phyloP scores from a whole-genome alignment of 2,797 vertebrate genomes.

The Spondyliosoma cantharus region DNA sequence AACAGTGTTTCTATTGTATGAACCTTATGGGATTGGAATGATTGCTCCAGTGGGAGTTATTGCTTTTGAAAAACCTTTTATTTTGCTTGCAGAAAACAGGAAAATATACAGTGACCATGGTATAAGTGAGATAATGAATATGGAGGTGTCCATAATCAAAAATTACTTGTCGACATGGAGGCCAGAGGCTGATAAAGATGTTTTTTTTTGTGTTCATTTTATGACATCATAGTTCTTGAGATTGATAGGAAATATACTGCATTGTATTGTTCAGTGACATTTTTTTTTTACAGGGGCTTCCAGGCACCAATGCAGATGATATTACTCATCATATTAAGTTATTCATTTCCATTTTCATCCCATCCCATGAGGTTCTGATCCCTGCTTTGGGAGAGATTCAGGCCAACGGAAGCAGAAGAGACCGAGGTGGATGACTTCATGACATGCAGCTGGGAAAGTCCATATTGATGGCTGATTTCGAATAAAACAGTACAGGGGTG shows the following conservation, averaged over 20 bases:
- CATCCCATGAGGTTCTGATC: conserved; percentile 5
- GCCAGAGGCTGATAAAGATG: too few species aligned
- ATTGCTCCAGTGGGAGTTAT: too few species aligned
- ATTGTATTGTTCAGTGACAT: background rate
- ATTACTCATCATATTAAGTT: conserved; percentile 17
- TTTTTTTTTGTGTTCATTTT: background rate
- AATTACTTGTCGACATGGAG: too few species aligned
- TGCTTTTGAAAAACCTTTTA: too few species aligned
- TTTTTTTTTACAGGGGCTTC: conserved; percentile 8
- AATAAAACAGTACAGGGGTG: conserved; percentile 19
- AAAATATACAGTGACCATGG: too few species aligned
- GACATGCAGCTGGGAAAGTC: conserved; percentile 49
- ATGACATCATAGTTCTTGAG: background rate
- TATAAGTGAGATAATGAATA: too few species aligned
- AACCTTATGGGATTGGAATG: too few species aligned
- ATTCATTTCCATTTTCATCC: conserved; percentile 9
- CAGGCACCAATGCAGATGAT: background rate
- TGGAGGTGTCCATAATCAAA: too few species aligned
- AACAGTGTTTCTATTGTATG: too few species aligned
- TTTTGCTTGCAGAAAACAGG: too few species aligned
- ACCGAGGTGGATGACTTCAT: conserved; percentile 44
- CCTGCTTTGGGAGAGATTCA: conserved; percentile 19
- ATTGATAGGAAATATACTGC: background rate
- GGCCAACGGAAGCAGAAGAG: conserved; percentile 55
- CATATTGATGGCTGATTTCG: conserved; percentile 25